phyloP scores from a whole-genome alignment of 2,888 invertebrate genomes.

The Ochropleura leucogaster region DNA sequence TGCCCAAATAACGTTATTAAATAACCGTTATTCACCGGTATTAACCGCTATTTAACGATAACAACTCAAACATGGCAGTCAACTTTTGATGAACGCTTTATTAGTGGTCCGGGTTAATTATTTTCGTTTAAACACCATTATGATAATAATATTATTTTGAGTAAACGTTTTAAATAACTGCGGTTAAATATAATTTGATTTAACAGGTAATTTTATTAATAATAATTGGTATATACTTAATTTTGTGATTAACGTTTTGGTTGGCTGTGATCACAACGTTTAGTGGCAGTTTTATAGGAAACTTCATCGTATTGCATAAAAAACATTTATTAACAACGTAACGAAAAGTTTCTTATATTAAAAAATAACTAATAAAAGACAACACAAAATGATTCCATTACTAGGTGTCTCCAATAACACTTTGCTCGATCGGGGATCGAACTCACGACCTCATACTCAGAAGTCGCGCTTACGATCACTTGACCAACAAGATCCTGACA shows the following conservation, averaged over 20 bases:
- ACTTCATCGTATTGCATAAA: neutral
- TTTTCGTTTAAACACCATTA: slow-evolving; percentile 30
- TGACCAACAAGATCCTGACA: too few species aligned
- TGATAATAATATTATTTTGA: slow-evolving; percentile 22
- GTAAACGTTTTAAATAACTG: slow-evolving; percentile 15
- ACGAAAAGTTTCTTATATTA: neutral
- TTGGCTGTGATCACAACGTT: too few species aligned
- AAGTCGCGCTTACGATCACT: too few species aligned
- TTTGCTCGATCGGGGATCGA: too few species aligned
- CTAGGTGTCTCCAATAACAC: too few species aligned
- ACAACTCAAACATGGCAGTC: slow-evolving; percentile 45
- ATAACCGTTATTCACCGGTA: slow-evolving; percentile 45
- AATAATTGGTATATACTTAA: neutral
- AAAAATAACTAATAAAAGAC: neutral
- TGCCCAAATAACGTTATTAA: slow-evolving; percentile 44
- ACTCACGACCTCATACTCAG: too few species aligned
- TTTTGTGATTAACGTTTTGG: neutral
- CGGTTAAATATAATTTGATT: slow-evolving; percentile 21
- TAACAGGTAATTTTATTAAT: slow-evolving; percentile 4
- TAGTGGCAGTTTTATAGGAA: neutral
- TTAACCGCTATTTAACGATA: slow-evolving; percentile 53
- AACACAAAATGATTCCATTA: too few species aligned
- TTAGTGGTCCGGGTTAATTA: slow-evolving; percentile 45
- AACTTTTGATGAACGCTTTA: slow-evolving; percentile 38
- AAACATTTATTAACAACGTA: neutral